Conservation (phyloP, 2,797 vertebrate genomes). For the Xenops minutus region DNA sequence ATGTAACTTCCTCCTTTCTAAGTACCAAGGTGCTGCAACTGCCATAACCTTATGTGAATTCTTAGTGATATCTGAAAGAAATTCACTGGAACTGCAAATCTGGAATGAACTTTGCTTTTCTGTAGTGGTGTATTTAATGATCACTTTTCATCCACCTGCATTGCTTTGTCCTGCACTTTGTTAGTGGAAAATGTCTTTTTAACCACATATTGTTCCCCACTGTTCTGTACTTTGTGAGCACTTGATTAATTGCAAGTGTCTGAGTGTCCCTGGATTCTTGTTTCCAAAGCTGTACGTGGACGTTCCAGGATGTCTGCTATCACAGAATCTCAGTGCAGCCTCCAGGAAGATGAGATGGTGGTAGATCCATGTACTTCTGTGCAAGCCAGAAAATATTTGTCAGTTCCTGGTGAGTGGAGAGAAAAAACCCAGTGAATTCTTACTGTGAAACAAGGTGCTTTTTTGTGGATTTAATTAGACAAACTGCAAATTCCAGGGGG, state of each 20-base stretch:
- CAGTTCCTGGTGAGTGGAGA: slow-evolving; percentile 64
- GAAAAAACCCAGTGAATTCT: neutral
- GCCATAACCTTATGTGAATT: neutral
- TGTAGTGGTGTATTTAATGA: neutral
- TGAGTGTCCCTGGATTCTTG: neutral
- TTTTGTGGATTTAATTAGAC: neutral
- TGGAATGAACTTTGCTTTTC: neutral
- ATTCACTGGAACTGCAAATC: neutral
- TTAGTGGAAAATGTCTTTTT: neutral
- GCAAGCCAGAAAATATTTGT: slow-evolving; percentile 26
- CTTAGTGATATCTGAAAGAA: neutral
- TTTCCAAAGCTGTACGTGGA: slow-evolving; percentile 65
- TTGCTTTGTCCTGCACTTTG: neutral
- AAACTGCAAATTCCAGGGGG: neutral
- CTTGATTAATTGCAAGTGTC: neutral
- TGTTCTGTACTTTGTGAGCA: neutral
- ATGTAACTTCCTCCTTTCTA: neutral
- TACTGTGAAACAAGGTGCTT: neutral
- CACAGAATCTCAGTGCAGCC: slow-evolving; percentile 45
- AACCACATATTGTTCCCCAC: neutral
- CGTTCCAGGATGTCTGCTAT: slow-evolving; percentile 71
- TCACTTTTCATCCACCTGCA: neutral
- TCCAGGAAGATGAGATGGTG: slow-evolving; percentile 72
- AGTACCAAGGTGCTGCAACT: neutral
- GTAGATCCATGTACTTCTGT: slow-evolving; percentile 57